Conservation (phyloP, 2,888 invertebrate species). For the Stenotaenia linearis region DNA sequence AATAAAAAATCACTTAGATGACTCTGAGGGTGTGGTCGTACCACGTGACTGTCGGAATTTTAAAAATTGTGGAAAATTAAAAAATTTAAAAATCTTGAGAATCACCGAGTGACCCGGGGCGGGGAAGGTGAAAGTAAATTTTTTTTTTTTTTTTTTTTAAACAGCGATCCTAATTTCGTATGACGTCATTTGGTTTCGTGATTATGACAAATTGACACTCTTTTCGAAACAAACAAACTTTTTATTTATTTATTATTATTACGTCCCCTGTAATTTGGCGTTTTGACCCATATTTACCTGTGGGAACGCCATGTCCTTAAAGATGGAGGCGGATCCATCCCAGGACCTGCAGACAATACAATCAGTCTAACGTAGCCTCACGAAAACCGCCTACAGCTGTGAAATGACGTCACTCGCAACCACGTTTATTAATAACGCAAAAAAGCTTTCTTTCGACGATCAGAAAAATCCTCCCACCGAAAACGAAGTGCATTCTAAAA, state of each 20-base stretch:
- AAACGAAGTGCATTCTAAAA: neutral
- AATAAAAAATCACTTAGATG: neutral
- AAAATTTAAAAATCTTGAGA: neutral
- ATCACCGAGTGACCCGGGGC: neutral
- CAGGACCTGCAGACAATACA: constrained; percentile 23
- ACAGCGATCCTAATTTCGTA: neutral
- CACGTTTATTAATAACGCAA: neutral
- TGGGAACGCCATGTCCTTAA: constrained; percentile 17
- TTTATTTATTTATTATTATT: neutral
- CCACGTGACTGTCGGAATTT: constrained; percentile 2
- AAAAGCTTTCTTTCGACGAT: too few species aligned
- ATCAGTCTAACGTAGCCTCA: neutral
- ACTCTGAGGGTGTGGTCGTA: constrained; percentile 11
- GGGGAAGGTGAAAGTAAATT: constrained; percentile 6
- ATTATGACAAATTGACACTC: constrained; percentile 13
- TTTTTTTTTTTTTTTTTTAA: neutral
- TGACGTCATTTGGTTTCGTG: neutral
- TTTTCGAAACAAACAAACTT: neutral
- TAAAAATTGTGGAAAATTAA: too few species aligned
- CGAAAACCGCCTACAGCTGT: constrained; percentile 18
- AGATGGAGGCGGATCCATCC: constrained; percentile 23
- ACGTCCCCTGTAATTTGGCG: neutral
- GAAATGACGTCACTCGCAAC: neutral
- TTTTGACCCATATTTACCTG: constrained; percentile 24
- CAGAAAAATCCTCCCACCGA: neutral